These are phyloP conservation scores for Boleophthalmus pectinirostris DNA, from an alignment of 2,113 vertebrate genomes.

Conservation along the genomic window DNA sequence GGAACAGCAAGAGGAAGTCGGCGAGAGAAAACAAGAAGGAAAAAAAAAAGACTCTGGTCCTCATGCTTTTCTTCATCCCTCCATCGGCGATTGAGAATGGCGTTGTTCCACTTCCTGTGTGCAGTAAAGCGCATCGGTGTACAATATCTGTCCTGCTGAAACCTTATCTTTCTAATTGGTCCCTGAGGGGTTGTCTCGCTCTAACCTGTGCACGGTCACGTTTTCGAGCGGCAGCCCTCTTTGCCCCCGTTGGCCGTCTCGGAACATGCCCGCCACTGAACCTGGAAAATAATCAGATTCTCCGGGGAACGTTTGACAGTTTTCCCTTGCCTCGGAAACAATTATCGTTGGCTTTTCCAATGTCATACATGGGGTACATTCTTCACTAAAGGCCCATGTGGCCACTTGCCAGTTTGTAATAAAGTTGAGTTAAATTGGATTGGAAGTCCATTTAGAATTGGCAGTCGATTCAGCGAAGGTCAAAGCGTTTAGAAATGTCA, in stretches of 20 bases:
- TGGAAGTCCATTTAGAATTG: neutral
- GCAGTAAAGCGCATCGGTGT: constrained; percentile 41
- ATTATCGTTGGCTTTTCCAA: constrained; percentile 41
- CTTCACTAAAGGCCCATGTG: constrained; percentile 23
- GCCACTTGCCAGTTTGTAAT: constrained; percentile 30
- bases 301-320: constrained; percentile 58
- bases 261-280: constrained; percentile 48
- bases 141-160: constrained; percentile 45
- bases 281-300: constrained; percentile 58
- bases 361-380: constrained; percentile 35
- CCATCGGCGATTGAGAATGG: constrained; percentile 39
- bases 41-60: neutral
- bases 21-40: constrained; percentile 1
- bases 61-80: constrained; percentile 28
- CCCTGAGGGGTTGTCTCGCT: constrained; percentile 46
- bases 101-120: constrained; percentile 60
- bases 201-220: constrained; percentile 63
- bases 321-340: constrained; percentile 42
- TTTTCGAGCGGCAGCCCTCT: constrained; percentile 36
- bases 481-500: neutral
- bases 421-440: constrained; percentile 1
- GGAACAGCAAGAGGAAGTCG: neutral
- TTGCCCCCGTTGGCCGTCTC: constrained; percentile 19
- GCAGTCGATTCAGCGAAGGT: neutral
- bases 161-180: constrained; percentile 65